Percentiles rank a stretch among this genome's conserved stretches.
These are phyloP conservation scores for Rhynchomys soricoides DNA, from an alignment of 2,113 vertebrate species.

Conservation along the genomic window DNA sequence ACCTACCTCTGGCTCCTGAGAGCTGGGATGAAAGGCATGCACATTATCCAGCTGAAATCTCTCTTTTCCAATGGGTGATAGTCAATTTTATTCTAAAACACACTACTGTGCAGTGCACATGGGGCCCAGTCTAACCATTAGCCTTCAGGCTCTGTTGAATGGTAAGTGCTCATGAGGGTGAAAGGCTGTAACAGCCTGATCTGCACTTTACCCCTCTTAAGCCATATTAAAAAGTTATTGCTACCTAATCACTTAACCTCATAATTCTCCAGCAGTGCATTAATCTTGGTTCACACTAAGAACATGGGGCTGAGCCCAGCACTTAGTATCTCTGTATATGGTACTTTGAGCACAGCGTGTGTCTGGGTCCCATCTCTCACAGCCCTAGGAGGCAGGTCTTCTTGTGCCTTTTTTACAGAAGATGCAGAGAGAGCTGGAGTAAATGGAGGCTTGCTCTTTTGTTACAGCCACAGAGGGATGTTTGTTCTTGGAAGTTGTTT, in stretches of 20 bases:
- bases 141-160: not conserved
- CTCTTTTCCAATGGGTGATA: not conserved
- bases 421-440: not conserved
- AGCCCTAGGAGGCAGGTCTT: too few relatives aligned
- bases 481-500: constrained; percentile 41
- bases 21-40: not conserved
- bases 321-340: not conserved
- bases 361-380: not conserved
- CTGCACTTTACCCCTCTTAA: not conserved
- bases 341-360: not conserved
- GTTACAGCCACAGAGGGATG: constrained; percentile 36
- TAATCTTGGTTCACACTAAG: not conserved
- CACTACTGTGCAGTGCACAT: not conserved
- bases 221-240: not conserved
- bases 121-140: not conserved
- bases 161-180: not conserved
- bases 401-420: not conserved
- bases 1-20: not conserved
- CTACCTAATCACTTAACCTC: not conserved
- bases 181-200: not conserved
- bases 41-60: not conserved
- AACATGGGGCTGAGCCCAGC: not conserved
- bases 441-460: constrained; percentile 23
- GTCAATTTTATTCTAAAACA: not conserved
- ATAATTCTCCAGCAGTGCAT: not conserved